Evolutionary conservation across 1,140 invertebrate genomes (phyloP).

Genomic region (Calliopsis andreniformis): DNA sequence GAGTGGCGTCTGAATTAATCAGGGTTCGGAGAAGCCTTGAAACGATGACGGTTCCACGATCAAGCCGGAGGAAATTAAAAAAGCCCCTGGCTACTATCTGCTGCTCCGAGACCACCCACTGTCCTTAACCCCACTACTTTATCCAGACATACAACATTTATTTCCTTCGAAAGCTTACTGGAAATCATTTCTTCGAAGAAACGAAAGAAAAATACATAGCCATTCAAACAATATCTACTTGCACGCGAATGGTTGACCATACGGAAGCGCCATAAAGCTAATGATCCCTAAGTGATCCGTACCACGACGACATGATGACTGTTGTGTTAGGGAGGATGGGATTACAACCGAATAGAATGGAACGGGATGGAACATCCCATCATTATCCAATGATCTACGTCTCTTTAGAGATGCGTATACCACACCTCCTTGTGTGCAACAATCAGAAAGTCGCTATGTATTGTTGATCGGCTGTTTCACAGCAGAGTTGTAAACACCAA

Average conservation of each 20-base stretch:
- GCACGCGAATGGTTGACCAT: constrained; percentile 59
- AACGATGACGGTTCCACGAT: constrained; percentile 1
- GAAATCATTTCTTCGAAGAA: neutral
- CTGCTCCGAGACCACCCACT: constrained; percentile 21
- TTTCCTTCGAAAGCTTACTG: too few species aligned
- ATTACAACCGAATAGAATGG: constrained; percentile 66
- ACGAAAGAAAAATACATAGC: too few species aligned
- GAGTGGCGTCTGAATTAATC: constrained; percentile 63
- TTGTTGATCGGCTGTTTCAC: neutral
- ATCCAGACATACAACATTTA: too few species aligned
- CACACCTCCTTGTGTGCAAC: constrained; percentile 49
- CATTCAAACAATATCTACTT: constrained; percentile 52
- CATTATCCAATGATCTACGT: constrained; percentile 73
- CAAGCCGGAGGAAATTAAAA: constrained; percentile 28
- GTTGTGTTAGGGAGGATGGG: constrained; percentile 65
- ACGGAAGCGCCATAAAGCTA: constrained; percentile 68
- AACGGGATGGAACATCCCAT: constrained; percentile 71
- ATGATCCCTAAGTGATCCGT: constrained; percentile 70
- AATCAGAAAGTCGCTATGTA: constrained; percentile 9
- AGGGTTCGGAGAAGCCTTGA: constrained; percentile 38
- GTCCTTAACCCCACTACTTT: too few species aligned
- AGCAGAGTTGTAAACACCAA: neutral
- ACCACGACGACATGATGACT: constrained; percentile 69
- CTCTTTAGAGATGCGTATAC: constrained; percentile 61
- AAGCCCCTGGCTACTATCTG: neutral